These are phyloP conservation scores for Heliconius eleuchia DNA, from an alignment of 1,140 invertebrate genomes.

Conservation along the genomic window DNA sequence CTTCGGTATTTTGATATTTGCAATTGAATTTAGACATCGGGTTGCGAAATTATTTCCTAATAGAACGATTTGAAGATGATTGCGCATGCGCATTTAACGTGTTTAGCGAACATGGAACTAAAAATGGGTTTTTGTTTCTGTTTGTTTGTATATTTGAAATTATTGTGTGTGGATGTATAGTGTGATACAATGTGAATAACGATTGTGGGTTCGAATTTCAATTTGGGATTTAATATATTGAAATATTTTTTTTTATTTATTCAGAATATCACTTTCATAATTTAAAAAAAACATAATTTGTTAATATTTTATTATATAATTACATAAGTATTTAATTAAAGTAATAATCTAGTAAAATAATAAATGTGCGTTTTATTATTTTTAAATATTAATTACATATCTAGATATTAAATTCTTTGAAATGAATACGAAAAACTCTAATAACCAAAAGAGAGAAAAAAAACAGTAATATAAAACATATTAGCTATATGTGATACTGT, in stretches of 20 bases:
- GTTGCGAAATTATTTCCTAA: slow-evolving; percentile 31
- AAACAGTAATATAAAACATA: neutral
- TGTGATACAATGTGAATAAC: neutral
- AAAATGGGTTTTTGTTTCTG: neutral
- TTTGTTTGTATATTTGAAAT: neutral
- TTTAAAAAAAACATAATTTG: neutral
- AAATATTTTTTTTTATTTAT: too few relatives aligned
- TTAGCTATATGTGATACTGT: neutral
- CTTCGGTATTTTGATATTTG: slow-evolving; percentile 36
- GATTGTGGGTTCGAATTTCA: neutral
- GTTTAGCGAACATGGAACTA: neutral
- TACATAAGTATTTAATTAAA: too few relatives aligned
- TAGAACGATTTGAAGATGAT: slow-evolving; percentile 26
- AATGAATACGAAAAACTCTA: neutral
- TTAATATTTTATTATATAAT: neutral
- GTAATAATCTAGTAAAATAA: too few relatives aligned
- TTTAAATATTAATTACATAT: neutral
- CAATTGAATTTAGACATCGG: slow-evolving; percentile 35
- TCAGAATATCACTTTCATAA: neutral
- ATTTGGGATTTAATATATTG: too few relatives aligned
- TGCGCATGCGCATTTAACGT: neutral
- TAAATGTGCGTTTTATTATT: neutral
- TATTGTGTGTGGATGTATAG: neutral
- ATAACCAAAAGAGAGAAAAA: neutral
- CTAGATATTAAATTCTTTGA: neutral